Evolutionary conservation across 2,797 vertebrate genomes (phyloP).

Genomic region (Neosilurus hyrtlii): DNA sequence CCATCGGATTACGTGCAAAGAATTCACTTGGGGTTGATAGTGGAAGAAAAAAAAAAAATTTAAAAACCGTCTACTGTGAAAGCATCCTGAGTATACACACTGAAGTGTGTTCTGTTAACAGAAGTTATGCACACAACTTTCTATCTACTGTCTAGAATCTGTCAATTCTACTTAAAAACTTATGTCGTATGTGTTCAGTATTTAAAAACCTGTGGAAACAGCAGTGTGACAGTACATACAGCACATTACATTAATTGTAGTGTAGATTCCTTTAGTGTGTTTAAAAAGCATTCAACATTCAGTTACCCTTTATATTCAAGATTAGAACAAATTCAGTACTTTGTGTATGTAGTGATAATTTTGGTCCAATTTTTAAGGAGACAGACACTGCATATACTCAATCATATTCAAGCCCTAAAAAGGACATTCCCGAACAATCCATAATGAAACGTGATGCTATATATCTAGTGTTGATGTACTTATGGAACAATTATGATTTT

Average conservation of each 20-base stretch:
- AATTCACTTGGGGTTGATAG: too few species aligned
- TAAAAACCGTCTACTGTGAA: not conserved
- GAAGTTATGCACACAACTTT: not conserved
- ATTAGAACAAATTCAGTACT: not conserved
- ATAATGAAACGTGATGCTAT: not conserved
- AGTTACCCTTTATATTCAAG: not conserved
- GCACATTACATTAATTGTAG: conserved; percentile 12
- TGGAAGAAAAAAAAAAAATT: not conserved
- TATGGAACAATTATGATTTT: not conserved
- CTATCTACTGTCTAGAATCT: not conserved
- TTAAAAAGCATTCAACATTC: conserved; percentile 1
- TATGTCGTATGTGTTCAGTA: not conserved
- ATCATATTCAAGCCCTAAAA: not conserved
- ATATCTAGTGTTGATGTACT: conserved; percentile 3
- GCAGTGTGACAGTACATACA: conserved; percentile 37
- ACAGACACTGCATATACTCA: conserved; percentile 20
- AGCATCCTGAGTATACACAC: not conserved
- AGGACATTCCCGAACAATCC: conserved; percentile 5
- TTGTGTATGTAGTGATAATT: conserved; percentile 10
- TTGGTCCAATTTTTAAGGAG: conserved; percentile 40
- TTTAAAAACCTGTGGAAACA: not conserved
- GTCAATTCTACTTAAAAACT: conserved; percentile 17
- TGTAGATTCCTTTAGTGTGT: conserved; percentile 26
- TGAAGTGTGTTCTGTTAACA: not conserved
- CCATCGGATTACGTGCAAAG: not conserved